Conservation (phyloP, 1,140 invertebrate species). For the Caenorhabditis latens region DNA sequence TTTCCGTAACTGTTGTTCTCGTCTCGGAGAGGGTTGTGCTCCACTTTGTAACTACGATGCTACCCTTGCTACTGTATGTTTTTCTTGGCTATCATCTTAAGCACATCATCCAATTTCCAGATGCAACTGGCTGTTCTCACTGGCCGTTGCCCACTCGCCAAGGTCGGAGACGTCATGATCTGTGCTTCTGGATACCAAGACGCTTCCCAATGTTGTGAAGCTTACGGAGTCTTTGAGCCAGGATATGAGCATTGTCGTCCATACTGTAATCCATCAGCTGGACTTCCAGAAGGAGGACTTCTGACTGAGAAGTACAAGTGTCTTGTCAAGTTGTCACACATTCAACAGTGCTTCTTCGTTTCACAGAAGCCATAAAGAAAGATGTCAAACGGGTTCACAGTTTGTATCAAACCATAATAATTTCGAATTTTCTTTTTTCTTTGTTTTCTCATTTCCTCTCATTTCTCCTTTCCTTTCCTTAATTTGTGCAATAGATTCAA, state of each 20-base stretch:
- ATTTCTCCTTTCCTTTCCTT: background rate
- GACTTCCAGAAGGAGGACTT: conserved; percentile 76
- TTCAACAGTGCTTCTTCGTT: conserved; percentile 77
- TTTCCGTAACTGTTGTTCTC: conserved; percentile 75
- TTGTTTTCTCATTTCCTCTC: background rate
- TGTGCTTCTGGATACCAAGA: conserved; percentile 77
- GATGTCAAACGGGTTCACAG: background rate
- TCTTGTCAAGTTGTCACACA: conserved; percentile 74
- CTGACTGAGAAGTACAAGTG: conserved; percentile 76
- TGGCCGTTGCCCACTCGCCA: conserved; percentile 76
- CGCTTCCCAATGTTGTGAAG: conserved; percentile 75
- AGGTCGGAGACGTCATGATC: conserved; percentile 77
- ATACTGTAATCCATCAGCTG: conserved; percentile 76
- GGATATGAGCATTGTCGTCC: conserved; percentile 77
- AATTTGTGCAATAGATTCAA: conserved; percentile 55
- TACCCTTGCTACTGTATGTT: conserved; percentile 73
- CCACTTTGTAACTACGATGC: conserved; percentile 75
- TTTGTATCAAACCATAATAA: background rate
- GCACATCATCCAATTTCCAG: conserved; percentile 52
- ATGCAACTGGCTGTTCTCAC: conserved; percentile 77
- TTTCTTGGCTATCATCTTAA: background rate
- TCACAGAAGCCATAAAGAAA: conserved; percentile 70
- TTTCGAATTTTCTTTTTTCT: background rate
- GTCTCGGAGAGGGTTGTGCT: conserved; percentile 74
- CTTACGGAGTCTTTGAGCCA: conserved; percentile 75